Percentiles rank a stretch among this genome's conserved stretches.
Conservation (phyloP, 2,888 invertebrate genomes). For the Pterostichus niger region DNA sequence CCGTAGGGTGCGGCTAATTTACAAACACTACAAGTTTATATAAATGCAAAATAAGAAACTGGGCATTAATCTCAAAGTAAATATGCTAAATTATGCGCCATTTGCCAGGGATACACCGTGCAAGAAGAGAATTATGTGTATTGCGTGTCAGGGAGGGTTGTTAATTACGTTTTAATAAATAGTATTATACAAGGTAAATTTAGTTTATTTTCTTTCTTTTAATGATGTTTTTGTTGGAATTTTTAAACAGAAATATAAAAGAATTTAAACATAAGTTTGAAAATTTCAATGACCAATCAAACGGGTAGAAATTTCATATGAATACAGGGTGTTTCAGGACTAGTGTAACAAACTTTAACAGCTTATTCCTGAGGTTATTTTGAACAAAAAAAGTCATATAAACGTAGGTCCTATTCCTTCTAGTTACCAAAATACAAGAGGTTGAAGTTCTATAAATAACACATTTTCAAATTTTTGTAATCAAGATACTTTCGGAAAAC, state of each 20-base stretch:
- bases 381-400: too few species aligned
- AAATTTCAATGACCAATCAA: conserved; percentile 8
- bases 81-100: conserved; percentile 57
- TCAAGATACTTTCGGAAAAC: too few species aligned
- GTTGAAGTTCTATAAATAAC: too few species aligned
- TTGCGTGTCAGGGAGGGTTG: conserved; percentile 2
- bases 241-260: too few species aligned
- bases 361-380: too few species aligned
- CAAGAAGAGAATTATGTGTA: not conserved
- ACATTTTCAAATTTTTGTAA: too few species aligned
- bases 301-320: not conserved
- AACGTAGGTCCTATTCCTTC: too few species aligned
- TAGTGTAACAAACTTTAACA: too few species aligned
- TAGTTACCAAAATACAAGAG: too few species aligned
- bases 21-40: conserved; percentile 64
- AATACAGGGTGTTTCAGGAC: too few species aligned
- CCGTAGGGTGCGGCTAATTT: conserved; percentile 57
- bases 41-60: conserved; percentile 56
- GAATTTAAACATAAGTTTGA: not conserved
- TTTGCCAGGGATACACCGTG: conserved; percentile 1
- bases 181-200: too few species aligned
- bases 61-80: conserved; percentile 45
- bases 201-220: not conserved
- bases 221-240: not conserved
- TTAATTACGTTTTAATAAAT: conserved; percentile 30